Evolutionary conservation across 1,140 invertebrate genomes (phyloP).

Genomic region (Solen grandis): DNA sequence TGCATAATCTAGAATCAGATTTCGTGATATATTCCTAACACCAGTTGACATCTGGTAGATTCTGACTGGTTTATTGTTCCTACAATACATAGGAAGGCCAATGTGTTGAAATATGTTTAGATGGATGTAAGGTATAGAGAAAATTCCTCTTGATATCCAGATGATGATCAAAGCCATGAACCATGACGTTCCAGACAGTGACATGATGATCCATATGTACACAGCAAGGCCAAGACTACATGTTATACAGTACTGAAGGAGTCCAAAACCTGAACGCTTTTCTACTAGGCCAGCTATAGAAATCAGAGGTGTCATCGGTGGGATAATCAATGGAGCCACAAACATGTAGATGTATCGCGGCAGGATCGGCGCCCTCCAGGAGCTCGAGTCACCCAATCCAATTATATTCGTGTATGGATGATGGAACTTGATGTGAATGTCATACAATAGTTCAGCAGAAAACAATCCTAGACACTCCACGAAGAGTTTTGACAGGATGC

Average conservation of each 20-base stretch:
- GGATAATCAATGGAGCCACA: conserved; percentile 72
- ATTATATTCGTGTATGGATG: conserved; percentile 80
- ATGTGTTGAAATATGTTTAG: conserved; percentile 80
- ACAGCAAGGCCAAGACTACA: conserved; percentile 62
- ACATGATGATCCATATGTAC: conserved; percentile 65
- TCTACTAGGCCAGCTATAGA: conserved; percentile 63
- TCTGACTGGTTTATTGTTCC: conserved; percentile 69
- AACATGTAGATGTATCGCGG: conserved; percentile 77
- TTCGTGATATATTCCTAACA: conserved; percentile 74
- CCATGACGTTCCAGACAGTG: conserved; percentile 66
- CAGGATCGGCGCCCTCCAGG: conserved; percentile 74
- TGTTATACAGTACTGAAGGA: conserved; percentile 50
- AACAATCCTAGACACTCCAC: conserved; percentile 72
- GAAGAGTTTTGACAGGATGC: conserved; percentile 64
- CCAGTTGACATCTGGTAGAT: conserved; percentile 79
- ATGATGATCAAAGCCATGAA: conserved; percentile 59
- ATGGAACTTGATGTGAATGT: conserved; percentile 75
- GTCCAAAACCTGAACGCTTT: conserved; percentile 43
- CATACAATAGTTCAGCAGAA: conserved; percentile 66
- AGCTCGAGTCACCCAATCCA: conserved; percentile 77
- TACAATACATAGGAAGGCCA: conserved; percentile 78
- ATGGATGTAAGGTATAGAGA: conserved; percentile 77
- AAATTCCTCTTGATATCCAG: conserved; percentile 57
- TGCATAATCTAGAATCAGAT: conserved; percentile 71
- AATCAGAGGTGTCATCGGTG: conserved; percentile 69